Evolutionary conservation across 2,888 invertebrate species (phyloP).

Genomic region (Aspidiotus rigidus): DNA sequence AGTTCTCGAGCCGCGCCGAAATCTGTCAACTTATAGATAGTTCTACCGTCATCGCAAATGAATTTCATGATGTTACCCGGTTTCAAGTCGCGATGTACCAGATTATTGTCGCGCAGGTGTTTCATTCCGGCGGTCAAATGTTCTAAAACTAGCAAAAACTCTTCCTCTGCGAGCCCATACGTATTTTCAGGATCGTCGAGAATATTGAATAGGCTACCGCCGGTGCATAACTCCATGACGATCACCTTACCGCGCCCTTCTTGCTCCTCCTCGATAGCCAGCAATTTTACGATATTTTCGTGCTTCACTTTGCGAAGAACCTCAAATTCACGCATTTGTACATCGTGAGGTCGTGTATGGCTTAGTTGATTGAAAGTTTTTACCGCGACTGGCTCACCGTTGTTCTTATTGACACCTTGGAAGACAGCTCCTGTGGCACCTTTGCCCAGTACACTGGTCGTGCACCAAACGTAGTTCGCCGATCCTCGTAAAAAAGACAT

Average conservation of each 20-base stretch:
- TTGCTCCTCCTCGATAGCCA: constrained; percentile 90
- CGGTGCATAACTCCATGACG: constrained; percentile 93
- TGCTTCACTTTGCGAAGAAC: constrained; percentile 87
- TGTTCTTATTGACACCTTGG: constrained; percentile 85
- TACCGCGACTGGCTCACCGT: constrained; percentile 91
- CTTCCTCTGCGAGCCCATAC: constrained; percentile 80
- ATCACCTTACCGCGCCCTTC: constrained; percentile 78
- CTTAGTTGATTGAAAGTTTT: constrained; percentile 93
- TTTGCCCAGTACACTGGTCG: constrained; percentile 86
- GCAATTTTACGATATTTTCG: constrained; percentile 86
- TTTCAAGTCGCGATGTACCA: constrained; percentile 90
- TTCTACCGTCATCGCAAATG: constrained; percentile 81
- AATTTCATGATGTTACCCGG: constrained; percentile 97
- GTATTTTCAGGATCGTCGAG: constrained; percentile 92
- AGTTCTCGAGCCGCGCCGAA: constrained; percentile 93
- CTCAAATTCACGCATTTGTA: constrained; percentile 91
- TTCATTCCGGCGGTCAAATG: constrained; percentile 92
- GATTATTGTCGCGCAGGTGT: constrained; percentile 81
- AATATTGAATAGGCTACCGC: constrained; percentile 85
- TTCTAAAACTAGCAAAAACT: constrained; percentile 78
- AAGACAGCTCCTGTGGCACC: constrained; percentile 95
- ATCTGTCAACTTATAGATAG: constrained; percentile 81
- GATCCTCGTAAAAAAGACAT: constrained; percentile 87
- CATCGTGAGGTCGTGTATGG: constrained; percentile 84
- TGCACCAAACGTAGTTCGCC: constrained; percentile 91